Base-by-base conservation (phyloP, 1,140 invertebrate species). In the Daktulosphaira vitifoliae region DNA sequence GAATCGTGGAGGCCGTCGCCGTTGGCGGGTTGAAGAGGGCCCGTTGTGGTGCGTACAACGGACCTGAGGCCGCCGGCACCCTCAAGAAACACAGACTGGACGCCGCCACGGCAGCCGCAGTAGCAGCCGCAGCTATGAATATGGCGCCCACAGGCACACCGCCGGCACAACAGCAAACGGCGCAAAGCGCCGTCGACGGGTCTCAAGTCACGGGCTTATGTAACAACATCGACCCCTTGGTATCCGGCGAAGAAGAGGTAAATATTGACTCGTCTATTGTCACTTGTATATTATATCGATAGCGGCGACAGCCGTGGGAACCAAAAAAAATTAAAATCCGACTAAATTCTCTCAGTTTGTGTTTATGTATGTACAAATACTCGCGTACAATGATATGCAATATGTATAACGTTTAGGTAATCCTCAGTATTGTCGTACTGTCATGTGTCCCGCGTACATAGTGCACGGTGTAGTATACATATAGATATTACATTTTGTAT, bases 11-110 rank as follows among this genome's bases (percentile, higher is more conserved):
- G 56, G 42, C 42, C 56, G 56, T 62, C 56, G 42, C 56, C 56
- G 56, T 62, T 62, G 56, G 56, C 44, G 56, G 56, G 56, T 62
- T 62, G 56, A 62, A 62, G 56, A 62, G 56, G 56, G 56, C 56
- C 56, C 56, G 56, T 26, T 39, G 56, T 62, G 56, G 42, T 62
- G 56, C 25, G 42, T 62, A 62, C 56, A 62, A 62, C 56, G 56
- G 56, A 62, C 56, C 56, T n/a, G 56, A 62, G 56, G 42, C 56
- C 39, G 25, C 56, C 51, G 46, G 4, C 26, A 62, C 56, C 56
- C 56, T 62, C 56, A 62, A 62, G 42, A 62, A 62, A 25, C n/a
- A 46, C 56, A 48, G 56, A 62, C 56, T 62, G 56, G 56, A 62
- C 56, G 56, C 56, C n/a, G 56, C 56, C 3, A 23, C 52, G 1